Evolutionary conservation across 2,888 invertebrate genomes (phyloP), one percentile per base, ranked within the genome.

Genomic region (Bursaphelenchus okinawaensis): DNA sequence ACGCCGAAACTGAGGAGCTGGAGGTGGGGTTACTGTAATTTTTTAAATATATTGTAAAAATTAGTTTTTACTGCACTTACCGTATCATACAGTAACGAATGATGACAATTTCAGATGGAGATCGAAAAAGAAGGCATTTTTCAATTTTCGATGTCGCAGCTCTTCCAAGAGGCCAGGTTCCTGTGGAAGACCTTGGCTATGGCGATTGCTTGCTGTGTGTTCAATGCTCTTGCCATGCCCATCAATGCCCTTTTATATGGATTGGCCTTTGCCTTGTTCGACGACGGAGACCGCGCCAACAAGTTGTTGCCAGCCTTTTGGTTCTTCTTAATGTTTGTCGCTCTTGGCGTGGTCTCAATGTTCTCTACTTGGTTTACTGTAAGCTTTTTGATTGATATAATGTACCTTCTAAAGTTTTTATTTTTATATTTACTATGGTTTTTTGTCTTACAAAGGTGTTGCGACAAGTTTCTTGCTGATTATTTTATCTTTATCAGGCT

Each of bases 251-350:
- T 68, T 4, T 51, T 68, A 65, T 78, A 82, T 65, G 74, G 77
- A 64, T 65, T 68, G 61, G 72, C 77, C 16, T 76, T 76, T 67
- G 67, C 64, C 83, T 9, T 84, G 83, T 68, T 68, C 69, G 50
- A 83, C 78, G 55, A 66, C 29, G 65, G 66, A 12, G 27, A 16
- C 4, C 29, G 59, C 7, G 55, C 29, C 8, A 65, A 69, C 26
- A 57, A 61, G 3, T 19, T 70, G 22, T 52, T 22, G n/a, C 62
- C 69, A 52, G 69, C 69, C 7, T 29, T 66, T 8, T 23, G 62
- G 16, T 71, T 57, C 54, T 63, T 71, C 23, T 8, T 52, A 1
- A 40, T 68, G 22, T 69, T 72, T 26, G 8, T 29, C 22, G 52
- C 26, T 7, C 24, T 69, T 16, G 70, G 63, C 0, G 22, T 72